Percentiles rank a stretch among this genome's conserved stretches.
Conservation (phyloP, 2,888 invertebrate genomes). For the Ichneumoninae sp. region DNA sequence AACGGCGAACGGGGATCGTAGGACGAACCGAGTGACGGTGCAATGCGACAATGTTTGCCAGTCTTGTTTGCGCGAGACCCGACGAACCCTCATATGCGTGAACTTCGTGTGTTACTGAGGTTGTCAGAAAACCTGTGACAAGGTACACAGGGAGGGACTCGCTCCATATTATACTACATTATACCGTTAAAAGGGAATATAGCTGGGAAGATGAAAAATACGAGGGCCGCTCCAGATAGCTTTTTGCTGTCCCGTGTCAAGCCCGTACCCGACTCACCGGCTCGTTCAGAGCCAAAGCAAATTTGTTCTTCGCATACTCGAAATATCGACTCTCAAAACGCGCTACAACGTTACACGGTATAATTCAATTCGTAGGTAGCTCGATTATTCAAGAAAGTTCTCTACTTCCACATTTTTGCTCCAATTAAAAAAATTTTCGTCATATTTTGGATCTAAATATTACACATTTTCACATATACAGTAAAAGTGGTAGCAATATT, state of each 20-base stretch:
- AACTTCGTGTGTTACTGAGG: slow-evolving; percentile 66
- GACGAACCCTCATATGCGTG: slow-evolving; percentile 65
- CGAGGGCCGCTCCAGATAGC: slow-evolving; percentile 32
- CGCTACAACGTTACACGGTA: slow-evolving; percentile 44
- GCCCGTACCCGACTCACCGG: slow-evolving; percentile 50
- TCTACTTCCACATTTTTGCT: neutral
- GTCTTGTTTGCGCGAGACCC: slow-evolving; percentile 71
- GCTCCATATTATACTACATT: slow-evolving; percentile 25
- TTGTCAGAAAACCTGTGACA: slow-evolving; percentile 76
- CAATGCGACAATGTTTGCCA: slow-evolving; percentile 72
- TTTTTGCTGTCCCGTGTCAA: slow-evolving; percentile 28
- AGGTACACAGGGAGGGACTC: slow-evolving; percentile 71
- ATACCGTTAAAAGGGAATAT: slow-evolving; percentile 37
- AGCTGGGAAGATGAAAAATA: slow-evolving; percentile 39
- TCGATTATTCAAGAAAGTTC: slow-evolving; percentile 27
- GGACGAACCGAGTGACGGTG: slow-evolving; percentile 63
- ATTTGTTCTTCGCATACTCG: slow-evolving; percentile 71
- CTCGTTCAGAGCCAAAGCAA: slow-evolving; percentile 71
- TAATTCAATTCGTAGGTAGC: slow-evolving; percentile 9
- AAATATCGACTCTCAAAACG: slow-evolving; percentile 64
- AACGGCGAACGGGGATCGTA: slow-evolving; percentile 66
- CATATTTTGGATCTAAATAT: too few relatives aligned
- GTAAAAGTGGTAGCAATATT: too few relatives aligned
- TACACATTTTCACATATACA: too few relatives aligned
- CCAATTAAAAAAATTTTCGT: neutral